Base-by-base conservation (phyloP, 2,113 vertebrate genomes). In the Cinclus mexicanus region DNA sequence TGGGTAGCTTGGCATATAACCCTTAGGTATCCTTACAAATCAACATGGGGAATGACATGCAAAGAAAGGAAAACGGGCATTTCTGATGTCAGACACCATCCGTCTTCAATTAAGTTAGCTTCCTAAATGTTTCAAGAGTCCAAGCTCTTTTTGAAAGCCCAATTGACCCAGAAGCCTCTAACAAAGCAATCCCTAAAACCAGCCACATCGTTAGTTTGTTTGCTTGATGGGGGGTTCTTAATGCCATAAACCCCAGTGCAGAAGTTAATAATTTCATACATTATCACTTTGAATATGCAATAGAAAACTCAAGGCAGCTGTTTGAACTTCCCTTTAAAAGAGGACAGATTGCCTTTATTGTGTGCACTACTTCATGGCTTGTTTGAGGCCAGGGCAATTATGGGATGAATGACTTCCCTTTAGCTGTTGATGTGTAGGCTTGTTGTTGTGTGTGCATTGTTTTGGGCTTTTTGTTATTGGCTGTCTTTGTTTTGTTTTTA, bases 331-430 rank as follows among this genome's bases (percentile, higher is more conserved):
- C 95, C 92, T 95, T 95, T 98, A 90, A 63, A 95, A 89, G 96
- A 79, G 96, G 96, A 97, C 92, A 97, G 97, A 97, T 97, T 97
- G 97, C 96, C 98, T 99, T 99, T 99, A 99, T 98, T 98, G 98
- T 98, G 98, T 97, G 97, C 93, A 89, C 97, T 97, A 96, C 98
- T 95, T 97, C 97, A 97, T 98, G 98, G 96, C 95, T 97, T 97
- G 97, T 98, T 99, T 98, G 98, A 98, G 98, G 98, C 98, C 97
- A 95, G 97, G 98, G 98, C 98, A 98, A 99, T 99, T 98, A 98
- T 97, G 97, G 98, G 98, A 98, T 98, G 98, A 99, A 98, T 98
- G 97, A 98, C 98, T 98, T 98, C 98, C 98, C 98, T 88, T 98
- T 98, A 98, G 97, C 97, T 97, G 96, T 95, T 97, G 97, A 97